These are phyloP conservation scores for Taenioides sp. DNA, from an alignment of 2,797 vertebrate species.

Conservation along the genomic window DNA sequence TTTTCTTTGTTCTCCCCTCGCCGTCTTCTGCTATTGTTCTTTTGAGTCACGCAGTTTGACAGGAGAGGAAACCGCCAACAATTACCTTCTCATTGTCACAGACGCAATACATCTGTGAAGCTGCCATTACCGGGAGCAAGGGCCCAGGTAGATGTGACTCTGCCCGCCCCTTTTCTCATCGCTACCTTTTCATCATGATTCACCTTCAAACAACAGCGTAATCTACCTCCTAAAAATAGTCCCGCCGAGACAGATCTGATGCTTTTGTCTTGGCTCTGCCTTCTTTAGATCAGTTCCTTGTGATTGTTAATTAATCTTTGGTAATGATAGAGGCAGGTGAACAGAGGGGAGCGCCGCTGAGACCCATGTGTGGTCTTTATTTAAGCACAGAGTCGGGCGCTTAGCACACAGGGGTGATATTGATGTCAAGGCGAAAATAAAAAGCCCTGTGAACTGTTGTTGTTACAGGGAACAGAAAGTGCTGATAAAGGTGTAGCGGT, in stretches of 20 bases:
- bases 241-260: slow-evolving; percentile 66
- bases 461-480: slow-evolving; percentile 13
- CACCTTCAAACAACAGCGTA: slow-evolving; percentile 70
- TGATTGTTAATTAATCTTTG: slow-evolving; percentile 71
- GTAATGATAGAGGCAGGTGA: slow-evolving; percentile 55
- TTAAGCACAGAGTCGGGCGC: slow-evolving; percentile 28
- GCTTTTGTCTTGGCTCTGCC: slow-evolving; percentile 58
- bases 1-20: slow-evolving; percentile 44
- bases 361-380: slow-evolving; percentile 44
- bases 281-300: slow-evolving; percentile 63
- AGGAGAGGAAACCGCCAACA: slow-evolving; percentile 54
- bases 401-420: slow-evolving; percentile 24
- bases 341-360: slow-evolving; percentile 20
- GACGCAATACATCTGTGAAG: slow-evolving; percentile 51
- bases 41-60: slow-evolving; percentile 54
- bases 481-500: slow-evolving; percentile 6
- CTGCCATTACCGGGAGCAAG: slow-evolving; percentile 37
- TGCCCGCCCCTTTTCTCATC: slow-evolving; percentile 47
- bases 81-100: slow-evolving; percentile 55
- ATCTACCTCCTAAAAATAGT: slow-evolving; percentile 73
- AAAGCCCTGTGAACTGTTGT: slow-evolving; percentile 6
- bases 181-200: slow-evolving; percentile 62
- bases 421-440: slow-evolving; percentile 45
- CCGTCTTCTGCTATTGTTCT: slow-evolving; percentile 34
- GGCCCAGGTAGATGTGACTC: slow-evolving; percentile 48